Evolutionary conservation across 2,113 vertebrate species (phyloP), one percentile per base, ranked within the genome.

Genomic region (Pantherophis guttatus): DNA sequence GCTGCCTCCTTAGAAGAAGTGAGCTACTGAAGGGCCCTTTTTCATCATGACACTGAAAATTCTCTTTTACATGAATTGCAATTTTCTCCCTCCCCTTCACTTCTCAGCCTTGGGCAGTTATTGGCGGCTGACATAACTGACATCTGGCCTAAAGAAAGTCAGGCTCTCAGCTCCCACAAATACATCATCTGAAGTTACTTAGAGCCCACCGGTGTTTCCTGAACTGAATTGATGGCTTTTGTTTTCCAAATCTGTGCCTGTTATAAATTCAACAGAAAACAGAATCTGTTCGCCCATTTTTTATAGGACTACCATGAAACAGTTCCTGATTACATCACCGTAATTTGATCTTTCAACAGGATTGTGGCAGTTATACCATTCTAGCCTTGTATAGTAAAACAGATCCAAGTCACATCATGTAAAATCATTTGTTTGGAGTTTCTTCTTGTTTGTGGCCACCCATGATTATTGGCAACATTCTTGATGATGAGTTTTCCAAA

Each of bases 401-500:
- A 97, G 96, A 96, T 96, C 96, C 93, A 90, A 52, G 93, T 96
- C 96, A 94, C 95, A 97, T 97, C 97, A 94, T 96, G 96, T 97
- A 97, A 98, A 98, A 97, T 93, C 95, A 96, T 98, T 97, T 97
- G 94, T 97, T 96, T 94, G 91, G 59, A 97, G 95, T 93, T 86
- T 52, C 95, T 58, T n/a, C 54, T 94, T 97, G 94, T 92, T 96
- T 95, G 96, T 97, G 98, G 96, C 98, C 98, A 98, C 98, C 98
- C 98, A 95, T 97, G 95, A 94, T 87, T 96, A 95, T 95, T 95
- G 94, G 94, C 95, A 95, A n/a, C 33, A 70, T 81, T 94, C 95
- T 92, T 93, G 39, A 95, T 98, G 98, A 98, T 99, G 98, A 98
- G 96, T 98, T 99, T 99, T 98, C 98, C 98, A 98, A 98, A 96